Percentiles rank a stretch among this genome's conserved stretches.
Evolutionary conservation across 2,797 vertebrate genomes (phyloP).

Genomic region (Chromis chromis): DNA sequence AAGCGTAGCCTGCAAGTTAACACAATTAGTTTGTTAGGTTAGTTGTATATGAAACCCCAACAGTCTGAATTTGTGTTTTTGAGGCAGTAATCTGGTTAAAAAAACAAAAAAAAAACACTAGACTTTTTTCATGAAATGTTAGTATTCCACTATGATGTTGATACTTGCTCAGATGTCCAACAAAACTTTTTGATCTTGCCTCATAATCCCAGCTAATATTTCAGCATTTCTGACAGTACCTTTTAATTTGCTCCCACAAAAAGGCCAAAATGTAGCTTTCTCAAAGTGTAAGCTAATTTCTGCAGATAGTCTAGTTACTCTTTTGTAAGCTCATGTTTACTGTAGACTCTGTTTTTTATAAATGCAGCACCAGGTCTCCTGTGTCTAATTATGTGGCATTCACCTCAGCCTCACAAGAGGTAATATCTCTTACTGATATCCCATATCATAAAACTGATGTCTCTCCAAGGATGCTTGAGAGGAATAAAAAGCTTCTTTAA

Average conservation of each 20-base stretch:
- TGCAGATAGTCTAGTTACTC: not conserved
- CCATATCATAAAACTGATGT: constrained; percentile 26
- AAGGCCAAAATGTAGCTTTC: not conserved
- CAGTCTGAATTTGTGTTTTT: no score
- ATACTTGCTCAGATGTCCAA: not conserved
- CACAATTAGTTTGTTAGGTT: no score
- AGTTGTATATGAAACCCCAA: no score
- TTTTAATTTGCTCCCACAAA: not conserved
- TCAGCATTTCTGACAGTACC: not conserved
- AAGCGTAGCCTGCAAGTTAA: no score
- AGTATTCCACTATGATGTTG: not conserved
- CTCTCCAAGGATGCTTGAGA: not conserved
- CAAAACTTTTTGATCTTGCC: not conserved
- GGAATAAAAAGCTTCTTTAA: constrained; percentile 12
- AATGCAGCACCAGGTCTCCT: constrained; percentile 30
- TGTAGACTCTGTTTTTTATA: not conserved
- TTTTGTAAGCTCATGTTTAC: not conserved
- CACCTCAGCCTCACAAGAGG: constrained; percentile 31
- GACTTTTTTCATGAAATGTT: no score
- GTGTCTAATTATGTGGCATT: constrained; percentile 46
- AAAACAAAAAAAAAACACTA: no score
- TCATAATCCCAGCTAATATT: not conserved
- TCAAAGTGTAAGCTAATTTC: not conserved
- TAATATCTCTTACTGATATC: constrained; percentile 17
- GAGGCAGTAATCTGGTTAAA: no score